Percentiles rank a stretch among this genome's conserved stretches.
Evolutionary conservation across 1,140 invertebrate genomes (phyloP).

Genomic region (Drepana arcuata): DNA sequence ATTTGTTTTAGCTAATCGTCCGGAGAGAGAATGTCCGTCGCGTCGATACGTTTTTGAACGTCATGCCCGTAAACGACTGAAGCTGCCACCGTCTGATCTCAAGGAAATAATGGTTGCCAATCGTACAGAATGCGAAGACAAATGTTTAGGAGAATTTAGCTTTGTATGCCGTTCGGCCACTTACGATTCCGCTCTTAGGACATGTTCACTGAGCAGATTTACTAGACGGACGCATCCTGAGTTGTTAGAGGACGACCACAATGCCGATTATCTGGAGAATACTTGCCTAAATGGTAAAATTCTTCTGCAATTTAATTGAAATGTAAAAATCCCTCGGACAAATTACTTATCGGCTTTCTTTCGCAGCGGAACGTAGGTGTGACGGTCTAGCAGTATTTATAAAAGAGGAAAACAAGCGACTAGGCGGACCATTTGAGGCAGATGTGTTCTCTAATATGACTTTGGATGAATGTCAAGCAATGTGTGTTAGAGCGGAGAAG

Average conservation of each 20-base stretch:
- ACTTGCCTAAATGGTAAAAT: constrained; percentile 87
- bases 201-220: constrained; percentile 84
- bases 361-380: constrained; percentile 84
- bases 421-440: constrained; percentile 89
- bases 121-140: constrained; percentile 91
- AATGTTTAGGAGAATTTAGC: constrained; percentile 89
- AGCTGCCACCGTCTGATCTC: constrained; percentile 82
- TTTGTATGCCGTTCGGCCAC: constrained; percentile 90
- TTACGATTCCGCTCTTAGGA: constrained; percentile 82
- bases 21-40: constrained; percentile 89
- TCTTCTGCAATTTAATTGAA: not conserved
- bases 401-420: constrained; percentile 90
- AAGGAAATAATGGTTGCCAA: constrained; percentile 87
- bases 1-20: constrained; percentile 79
- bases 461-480: constrained; percentile 86
- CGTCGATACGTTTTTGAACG: constrained; percentile 90
- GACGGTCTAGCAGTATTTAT: constrained; percentile 89
- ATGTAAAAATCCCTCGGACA: not conserved
- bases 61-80: constrained; percentile 86
- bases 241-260: constrained; percentile 85
- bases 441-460: constrained; percentile 89
- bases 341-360: constrained; percentile 1
- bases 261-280: constrained; percentile 92
- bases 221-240: constrained; percentile 89
- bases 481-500: constrained; percentile 85